Percentiles rank a stretch among this genome's conserved stretches.
Conservation (phyloP, 2,113 vertebrate species). For the Ictalurus furcatus region DNA sequence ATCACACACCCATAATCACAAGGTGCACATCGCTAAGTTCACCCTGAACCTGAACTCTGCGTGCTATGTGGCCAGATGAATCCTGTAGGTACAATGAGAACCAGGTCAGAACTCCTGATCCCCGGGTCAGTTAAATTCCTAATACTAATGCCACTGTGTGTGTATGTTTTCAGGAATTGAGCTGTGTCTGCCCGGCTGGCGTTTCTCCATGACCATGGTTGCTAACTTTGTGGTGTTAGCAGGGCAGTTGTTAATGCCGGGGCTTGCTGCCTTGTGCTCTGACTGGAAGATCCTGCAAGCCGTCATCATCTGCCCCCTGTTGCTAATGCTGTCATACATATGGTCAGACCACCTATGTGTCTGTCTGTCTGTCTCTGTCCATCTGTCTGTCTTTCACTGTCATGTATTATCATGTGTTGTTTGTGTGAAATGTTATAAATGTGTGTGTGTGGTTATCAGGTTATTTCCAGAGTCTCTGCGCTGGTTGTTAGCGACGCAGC, state of each 20-base stretch:
- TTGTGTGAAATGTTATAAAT: not conserved
- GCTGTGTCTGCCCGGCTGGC: conserved; percentile 87
- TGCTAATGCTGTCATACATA: conserved; percentile 92
- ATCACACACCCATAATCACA: no score
- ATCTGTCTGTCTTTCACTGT: not conserved
- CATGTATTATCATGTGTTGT: not conserved
- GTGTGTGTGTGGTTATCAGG: conserved; percentile 65
- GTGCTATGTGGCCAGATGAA: no score
- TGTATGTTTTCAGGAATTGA: conserved; percentile 81
- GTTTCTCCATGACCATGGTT: conserved; percentile 96
- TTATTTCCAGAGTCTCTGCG: conserved; percentile 95
- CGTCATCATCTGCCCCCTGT: conserved; percentile 90
- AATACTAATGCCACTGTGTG: not conserved
- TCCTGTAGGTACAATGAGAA: no score
- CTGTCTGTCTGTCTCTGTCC: not conserved
- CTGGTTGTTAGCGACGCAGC: conserved; percentile 94
- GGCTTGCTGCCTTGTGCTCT: conserved; percentile 85
- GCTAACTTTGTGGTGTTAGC: conserved; percentile 90
- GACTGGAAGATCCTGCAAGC: conserved; percentile 94
- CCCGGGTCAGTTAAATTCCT: no score
- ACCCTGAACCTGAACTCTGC: no score
- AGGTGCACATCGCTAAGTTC: no score
- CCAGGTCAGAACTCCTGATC: no score
- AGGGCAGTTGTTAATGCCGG: conserved; percentile 91
- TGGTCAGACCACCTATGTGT: conserved; percentile 76